Percentiles rank a stretch among this genome's conserved stretches.
These are phyloP conservation scores for Sebastes steindachneri DNA, from an alignment of 2,797 vertebrate genomes.

Conservation along the genomic window DNA sequence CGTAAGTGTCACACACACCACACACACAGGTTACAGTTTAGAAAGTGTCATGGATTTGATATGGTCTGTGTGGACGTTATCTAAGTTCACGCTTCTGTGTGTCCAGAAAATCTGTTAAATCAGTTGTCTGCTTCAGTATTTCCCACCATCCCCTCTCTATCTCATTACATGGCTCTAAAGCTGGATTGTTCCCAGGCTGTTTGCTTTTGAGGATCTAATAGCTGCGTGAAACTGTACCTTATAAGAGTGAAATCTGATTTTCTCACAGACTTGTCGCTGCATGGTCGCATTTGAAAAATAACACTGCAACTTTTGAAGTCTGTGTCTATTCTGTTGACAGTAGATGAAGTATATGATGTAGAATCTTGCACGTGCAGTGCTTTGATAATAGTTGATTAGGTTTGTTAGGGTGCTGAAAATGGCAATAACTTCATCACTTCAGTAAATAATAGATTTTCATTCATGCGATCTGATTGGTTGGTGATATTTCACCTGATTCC, in stretches of 20 bases:
- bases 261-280: background rate
- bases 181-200: conserved; percentile 4
- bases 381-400: background rate
- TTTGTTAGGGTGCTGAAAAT: background rate
- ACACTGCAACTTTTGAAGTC: background rate
- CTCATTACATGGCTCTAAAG: conserved; percentile 17
- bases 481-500: background rate
- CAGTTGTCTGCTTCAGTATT: background rate
- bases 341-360: background rate
- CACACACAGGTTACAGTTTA: background rate
- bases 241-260: conserved; percentile 9
- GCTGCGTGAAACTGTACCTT: conserved; percentile 7
- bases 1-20: conserved; percentile 83
- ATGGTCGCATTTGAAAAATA: background rate
- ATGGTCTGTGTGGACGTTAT: background rate
- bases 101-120: background rate
- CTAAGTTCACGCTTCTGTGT: background rate
- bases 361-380: background rate
- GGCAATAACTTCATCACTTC: background rate
- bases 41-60: background rate
- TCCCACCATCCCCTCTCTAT: background rate
- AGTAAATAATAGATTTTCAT: background rate
- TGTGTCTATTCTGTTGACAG: background rate
- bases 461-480: background rate
- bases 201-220: conserved; percentile 7